Base-by-base conservation (phyloP, 2,113 vertebrate genomes). In the Prietella phreatophila region DNA sequence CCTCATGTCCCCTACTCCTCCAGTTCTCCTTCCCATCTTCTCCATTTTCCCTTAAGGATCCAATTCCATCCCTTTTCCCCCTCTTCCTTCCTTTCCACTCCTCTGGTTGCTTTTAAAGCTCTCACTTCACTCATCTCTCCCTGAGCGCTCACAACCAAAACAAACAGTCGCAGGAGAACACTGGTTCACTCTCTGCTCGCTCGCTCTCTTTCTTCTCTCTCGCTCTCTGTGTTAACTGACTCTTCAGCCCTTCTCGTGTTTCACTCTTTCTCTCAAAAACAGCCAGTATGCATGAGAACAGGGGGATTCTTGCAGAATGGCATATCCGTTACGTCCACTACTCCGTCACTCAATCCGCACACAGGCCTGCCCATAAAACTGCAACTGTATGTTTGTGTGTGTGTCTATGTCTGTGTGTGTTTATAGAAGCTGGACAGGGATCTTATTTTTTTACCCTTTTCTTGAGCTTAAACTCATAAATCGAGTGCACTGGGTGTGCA, bases 181-280 rank as follows among this genome's bases (percentile, higher is more conserved):
- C 87, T 79, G 63, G 60, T 84, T 42, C 75, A 39, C 87, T 88
- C 83, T 85, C 87, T 88, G 69, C 78, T 82, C 6, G 79, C 63
- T 69, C 85, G 15, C 67, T 58, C 50, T 69, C 69, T 90, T 90
- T 91, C 91, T 90, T 90, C 89, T 90, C 60, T 36, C 89, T n/a
- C 60, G 96, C 95, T 96, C 96, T 95, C 95, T 95, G 95, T 95
- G 95, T 96, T 96, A 89, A 81, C 85, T 58, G 88, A 89, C 55
- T 79, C 85, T 58, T 78, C 39, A 84, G 71, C 53, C 88, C 84
- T 89, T 89, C 88, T 89, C 71, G 36, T 30, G 55, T 89, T 89
- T 89, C 88, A 84, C 53, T 87, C 82, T 71, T 89, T 87, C 85
- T 71, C 61, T 78, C 50, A 42, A 89, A 76, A 89, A 88, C 78